phyloP scores from a whole-genome alignment of 2,797 vertebrate species.

The Decapterus maruadsi region DNA sequence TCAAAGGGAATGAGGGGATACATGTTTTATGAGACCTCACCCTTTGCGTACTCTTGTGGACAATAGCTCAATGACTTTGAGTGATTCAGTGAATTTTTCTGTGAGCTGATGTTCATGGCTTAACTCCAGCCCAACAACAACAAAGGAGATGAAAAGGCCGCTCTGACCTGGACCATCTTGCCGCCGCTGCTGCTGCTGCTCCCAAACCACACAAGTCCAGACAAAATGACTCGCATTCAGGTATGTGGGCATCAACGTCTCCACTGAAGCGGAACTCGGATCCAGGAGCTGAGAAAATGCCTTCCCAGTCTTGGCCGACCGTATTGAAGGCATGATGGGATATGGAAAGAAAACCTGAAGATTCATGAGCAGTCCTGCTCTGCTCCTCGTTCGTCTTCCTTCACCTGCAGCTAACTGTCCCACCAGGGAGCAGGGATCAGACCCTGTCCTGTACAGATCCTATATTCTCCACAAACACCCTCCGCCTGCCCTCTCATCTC shows the following conservation, averaged over 20 bases:
- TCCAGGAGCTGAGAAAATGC: slow-evolving; percentile 26
- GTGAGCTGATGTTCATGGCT: slow-evolving; percentile 44
- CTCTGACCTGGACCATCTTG: slow-evolving; percentile 21
- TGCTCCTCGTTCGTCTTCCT: slow-evolving; percentile 80
- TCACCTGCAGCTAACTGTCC: slow-evolving; percentile 80
- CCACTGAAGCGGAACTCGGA: slow-evolving; percentile 20
- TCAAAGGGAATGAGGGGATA: background rate
- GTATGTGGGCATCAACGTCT: slow-evolving; percentile 8
- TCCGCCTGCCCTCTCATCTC: slow-evolving; percentile 55
- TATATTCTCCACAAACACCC: slow-evolving; percentile 59
- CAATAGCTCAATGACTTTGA: slow-evolving; percentile 30
- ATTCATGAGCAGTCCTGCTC: slow-evolving; percentile 79
- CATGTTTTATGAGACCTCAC: slow-evolving; percentile 16
- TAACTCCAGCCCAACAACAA: slow-evolving; percentile 29
- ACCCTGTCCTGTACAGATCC: slow-evolving; percentile 49
- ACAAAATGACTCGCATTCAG: slow-evolving; percentile 36
- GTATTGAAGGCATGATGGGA: slow-evolving; percentile 41
- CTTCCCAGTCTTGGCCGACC: slow-evolving; percentile 32
- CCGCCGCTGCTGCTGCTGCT: slow-evolving; percentile 14
- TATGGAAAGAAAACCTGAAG: slow-evolving; percentile 61
- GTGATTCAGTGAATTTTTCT: slow-evolving; percentile 35
- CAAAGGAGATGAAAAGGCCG: slow-evolving; percentile 42
- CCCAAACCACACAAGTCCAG: slow-evolving; percentile 24
- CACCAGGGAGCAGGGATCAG: slow-evolving; percentile 72
- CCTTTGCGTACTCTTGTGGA: slow-evolving; percentile 23